Percentiles rank a stretch among this genome's conserved stretches.
phyloP scores from a whole-genome alignment of 64 coral and sea anemone genomes.

The Dendronephthya gigantea region DNA sequence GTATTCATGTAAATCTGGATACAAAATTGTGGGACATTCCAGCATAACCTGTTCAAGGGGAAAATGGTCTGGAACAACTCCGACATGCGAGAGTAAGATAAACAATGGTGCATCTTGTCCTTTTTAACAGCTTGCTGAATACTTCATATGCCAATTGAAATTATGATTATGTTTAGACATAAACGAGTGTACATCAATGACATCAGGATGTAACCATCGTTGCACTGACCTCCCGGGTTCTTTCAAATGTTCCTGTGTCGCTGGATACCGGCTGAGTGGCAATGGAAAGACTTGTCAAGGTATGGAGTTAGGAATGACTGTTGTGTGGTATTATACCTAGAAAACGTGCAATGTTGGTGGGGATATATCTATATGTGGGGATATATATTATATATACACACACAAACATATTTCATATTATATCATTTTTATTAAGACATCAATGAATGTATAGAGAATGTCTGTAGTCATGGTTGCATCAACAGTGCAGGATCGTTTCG shows the following conservation, averaged over 20 bases:
- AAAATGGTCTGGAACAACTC: constrained; percentile 31
- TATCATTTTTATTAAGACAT: constrained; percentile 43
- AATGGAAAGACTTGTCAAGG: constrained; percentile 58
- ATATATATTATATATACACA: no score
- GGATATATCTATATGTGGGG: no score
- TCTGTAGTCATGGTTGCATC: constrained; percentile 79
- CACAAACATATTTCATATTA: no score
- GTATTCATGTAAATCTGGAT: constrained; percentile 44
- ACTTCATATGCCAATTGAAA: no score
- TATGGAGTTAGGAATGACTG: not conserved
- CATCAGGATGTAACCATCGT: constrained; percentile 17
- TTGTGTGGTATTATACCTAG: no score
- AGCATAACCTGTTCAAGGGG: constrained; percentile 32
- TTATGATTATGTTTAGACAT: constrained; percentile 16
- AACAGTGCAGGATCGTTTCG: constrained; percentile 46
- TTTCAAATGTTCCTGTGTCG: constrained; percentile 47
- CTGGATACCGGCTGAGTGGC: constrained; percentile 33
- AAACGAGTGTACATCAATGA: constrained; percentile 37
- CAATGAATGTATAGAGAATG: constrained; percentile 54
- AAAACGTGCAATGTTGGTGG: no score
- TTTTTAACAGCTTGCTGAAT: no score
- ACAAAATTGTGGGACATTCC: constrained; percentile 9
- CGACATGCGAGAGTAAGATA: constrained; percentile 34
- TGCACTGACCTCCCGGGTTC: constrained; percentile 45
- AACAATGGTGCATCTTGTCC: no score